Base-by-base conservation (phyloP, 2,888 invertebrate species). In the Drosophila ustulata region DNA sequence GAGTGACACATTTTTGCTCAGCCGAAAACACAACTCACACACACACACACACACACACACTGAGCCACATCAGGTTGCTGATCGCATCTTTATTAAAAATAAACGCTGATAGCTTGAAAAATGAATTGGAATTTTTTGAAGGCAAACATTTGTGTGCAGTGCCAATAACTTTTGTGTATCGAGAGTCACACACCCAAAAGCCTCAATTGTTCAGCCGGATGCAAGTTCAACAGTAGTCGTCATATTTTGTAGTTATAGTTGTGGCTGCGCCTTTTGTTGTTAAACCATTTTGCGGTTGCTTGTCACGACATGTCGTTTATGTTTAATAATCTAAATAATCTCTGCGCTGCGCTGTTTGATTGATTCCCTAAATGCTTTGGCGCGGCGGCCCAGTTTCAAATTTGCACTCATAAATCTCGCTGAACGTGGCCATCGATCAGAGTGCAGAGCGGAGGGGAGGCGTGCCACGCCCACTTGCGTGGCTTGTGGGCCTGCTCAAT, bases 1-100 rank as follows among this genome's bases (percentile, higher is more conserved):
- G 69, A 88, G 71, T 88, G 85, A 86, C 85, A 86, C 88, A 87
- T 81, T 79, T 84, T 74, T 67, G 66, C 66, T 57, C 79, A 59
- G 8, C 67, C 71, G 66, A 82, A 71, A 74, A 73, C 9, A 32
- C 30, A 55, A 57, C 57, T 62, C 59, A 58, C 43, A 72, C 55
- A 64, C 41, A 71, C 55, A 61, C 34, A 37, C 37, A 56, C 51
- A 70, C 61, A 63, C 45, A 69, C 50, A 57, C 32, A 32, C 52
- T 59, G 28, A 50, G 49, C 57, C 46, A 39, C 32, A 73, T 46
- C 37, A 13, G 43, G 45, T 37, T 46, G 53, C 74, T 84, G 87
- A 87, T 78, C 76, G 74, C 88, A 87, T 82, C 82, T 88, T 82
- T 80, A 80, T 82, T 86, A 79, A 75, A 82, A 88, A 88, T 85